Evolutionary conservation across 2,113 vertebrate species (phyloP), one percentile per base, ranked within the genome.

Genomic region (Strix aluco): DNA sequence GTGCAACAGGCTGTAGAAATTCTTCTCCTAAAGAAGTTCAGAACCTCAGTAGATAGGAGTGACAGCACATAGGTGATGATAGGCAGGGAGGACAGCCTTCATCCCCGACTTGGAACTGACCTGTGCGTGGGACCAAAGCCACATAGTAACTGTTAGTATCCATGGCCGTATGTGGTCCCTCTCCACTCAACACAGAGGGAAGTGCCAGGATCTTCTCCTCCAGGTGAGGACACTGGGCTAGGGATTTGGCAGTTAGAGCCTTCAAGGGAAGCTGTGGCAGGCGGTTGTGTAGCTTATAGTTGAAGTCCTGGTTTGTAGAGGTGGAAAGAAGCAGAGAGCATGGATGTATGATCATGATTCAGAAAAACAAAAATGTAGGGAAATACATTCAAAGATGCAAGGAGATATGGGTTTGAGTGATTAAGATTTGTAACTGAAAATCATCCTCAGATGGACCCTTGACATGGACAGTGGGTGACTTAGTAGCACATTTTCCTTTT

Each of bases 201-300:
- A 55, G 10, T 54, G 17, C 21, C 54, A 78, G 40, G 21, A 36
- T 74, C 23, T 5, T 47, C 11, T 74, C 14, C 10, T 66, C 25
- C 3, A 16, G 15, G 13, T 51, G 42, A 74, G 13, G 25, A 59
- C 14, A 54, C 20, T 26, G 29, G 23, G 11, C 21, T n/a, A 40
- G 17, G 40, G 30, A 36, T 23, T 74, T 57, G 6, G 21, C 10
- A 44, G 44, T 3, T 42, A 20, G 8, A 54, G 22, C 22, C 11
- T 11, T 29, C 25, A 71, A 36, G 11, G n/a, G 46, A 58, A 78
- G 15, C 4, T 46, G 12, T 80, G 27, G 21, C 2, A 4, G 8
- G 10, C 2, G 1, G 44, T 10, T 44, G 16, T 40, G 25, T 36
- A 72, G 30, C 21, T 77, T 67, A 23, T 2, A 0, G 20, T 1